These are phyloP conservation scores for Unio pictorum DNA, from an alignment of 2,888 invertebrate genomes.

Conservation along the genomic window DNA sequence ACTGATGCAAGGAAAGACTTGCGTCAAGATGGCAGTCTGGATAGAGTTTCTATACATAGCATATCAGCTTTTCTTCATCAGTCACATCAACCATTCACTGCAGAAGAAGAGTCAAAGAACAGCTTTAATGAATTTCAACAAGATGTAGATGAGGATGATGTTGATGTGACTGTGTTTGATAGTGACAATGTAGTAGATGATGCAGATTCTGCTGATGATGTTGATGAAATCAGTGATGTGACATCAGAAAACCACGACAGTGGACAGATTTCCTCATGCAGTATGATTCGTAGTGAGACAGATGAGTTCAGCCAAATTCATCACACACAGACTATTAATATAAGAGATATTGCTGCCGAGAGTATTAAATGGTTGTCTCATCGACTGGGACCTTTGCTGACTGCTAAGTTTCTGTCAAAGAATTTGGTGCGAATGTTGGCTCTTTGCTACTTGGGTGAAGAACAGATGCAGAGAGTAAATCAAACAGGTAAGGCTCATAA, in stretches of 20 bases:
- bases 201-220: constrained; percentile 9
- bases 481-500: too few relatives aligned
- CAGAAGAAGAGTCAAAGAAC: constrained; percentile 15
- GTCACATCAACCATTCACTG: constrained; percentile 11
- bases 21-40: constrained; percentile 19
- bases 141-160: constrained; percentile 14
- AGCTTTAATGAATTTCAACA: neutral
- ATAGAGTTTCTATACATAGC: constrained; percentile 44
- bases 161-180: constrained; percentile 11
- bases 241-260: constrained; percentile 9
- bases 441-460: constrained; percentile 86
- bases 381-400: constrained; percentile 93
- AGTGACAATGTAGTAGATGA: constrained; percentile 2
- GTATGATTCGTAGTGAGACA: constrained; percentile 66
- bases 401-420: constrained; percentile 89
- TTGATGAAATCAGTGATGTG: constrained; percentile 17
- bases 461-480: constrained; percentile 43
- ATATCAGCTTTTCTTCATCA: constrained; percentile 24
- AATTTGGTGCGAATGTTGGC: constrained; percentile 95
- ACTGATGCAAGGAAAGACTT: constrained; percentile 33
- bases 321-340: constrained; percentile 60
- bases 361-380: constrained; percentile 88
- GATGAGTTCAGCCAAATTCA: constrained; percentile 61
- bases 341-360: constrained; percentile 68
- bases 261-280: constrained; percentile 16